A percentile compares a stretch with the other conserved stretches of the same genome.
Conservation (phyloP, 2,797 vertebrate genomes). For the Ctenopoma kingsleyae region DNA sequence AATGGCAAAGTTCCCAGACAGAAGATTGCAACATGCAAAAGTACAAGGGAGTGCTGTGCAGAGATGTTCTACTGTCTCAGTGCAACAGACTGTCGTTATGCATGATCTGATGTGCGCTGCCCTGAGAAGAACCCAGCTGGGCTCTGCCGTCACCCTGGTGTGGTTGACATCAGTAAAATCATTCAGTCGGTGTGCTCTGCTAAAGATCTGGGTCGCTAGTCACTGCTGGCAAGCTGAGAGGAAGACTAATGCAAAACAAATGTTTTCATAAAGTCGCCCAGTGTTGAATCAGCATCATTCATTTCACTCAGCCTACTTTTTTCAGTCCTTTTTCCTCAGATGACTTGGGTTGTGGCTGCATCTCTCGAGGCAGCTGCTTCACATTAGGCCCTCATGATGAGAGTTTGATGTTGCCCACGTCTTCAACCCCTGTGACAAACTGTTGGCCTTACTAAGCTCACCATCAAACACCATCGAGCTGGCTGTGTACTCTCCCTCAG, state of each 20-base stretch:
- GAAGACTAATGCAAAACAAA: slow-evolving; percentile 80
- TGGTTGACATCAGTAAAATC: slow-evolving; percentile 44
- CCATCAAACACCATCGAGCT: slow-evolving; percentile 35
- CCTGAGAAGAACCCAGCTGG: slow-evolving; percentile 39
- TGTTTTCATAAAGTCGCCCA: slow-evolving; percentile 75
- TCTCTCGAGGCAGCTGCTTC: slow-evolving; percentile 76
- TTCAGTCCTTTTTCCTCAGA: slow-evolving; percentile 17
- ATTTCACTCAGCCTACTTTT: slow-evolving; percentile 56
- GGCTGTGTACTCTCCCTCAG: slow-evolving; percentile 11
- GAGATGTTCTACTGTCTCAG: slow-evolving; percentile 1
- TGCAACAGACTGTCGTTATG: neutral
- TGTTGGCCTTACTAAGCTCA: slow-evolving; percentile 43
- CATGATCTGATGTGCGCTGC: slow-evolving; percentile 19
- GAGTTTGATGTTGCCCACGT: slow-evolving; percentile 64
- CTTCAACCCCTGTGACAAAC: slow-evolving; percentile 66
- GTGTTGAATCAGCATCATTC: slow-evolving; percentile 80
- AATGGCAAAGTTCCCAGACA: neutral
- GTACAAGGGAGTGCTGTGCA: neutral
- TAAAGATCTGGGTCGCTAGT: slow-evolving; percentile 59
- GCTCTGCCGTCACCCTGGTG: slow-evolving; percentile 21
- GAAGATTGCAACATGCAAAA: slow-evolving; percentile 4
- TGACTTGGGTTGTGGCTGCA: slow-evolving; percentile 54
- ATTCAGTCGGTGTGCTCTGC: slow-evolving; percentile 49
- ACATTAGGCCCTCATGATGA: slow-evolving; percentile 63
- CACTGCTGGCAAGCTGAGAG: slow-evolving; percentile 51